Conservation (phyloP, 2,113 vertebrate genomes). For the Centropus unirufus region DNA sequence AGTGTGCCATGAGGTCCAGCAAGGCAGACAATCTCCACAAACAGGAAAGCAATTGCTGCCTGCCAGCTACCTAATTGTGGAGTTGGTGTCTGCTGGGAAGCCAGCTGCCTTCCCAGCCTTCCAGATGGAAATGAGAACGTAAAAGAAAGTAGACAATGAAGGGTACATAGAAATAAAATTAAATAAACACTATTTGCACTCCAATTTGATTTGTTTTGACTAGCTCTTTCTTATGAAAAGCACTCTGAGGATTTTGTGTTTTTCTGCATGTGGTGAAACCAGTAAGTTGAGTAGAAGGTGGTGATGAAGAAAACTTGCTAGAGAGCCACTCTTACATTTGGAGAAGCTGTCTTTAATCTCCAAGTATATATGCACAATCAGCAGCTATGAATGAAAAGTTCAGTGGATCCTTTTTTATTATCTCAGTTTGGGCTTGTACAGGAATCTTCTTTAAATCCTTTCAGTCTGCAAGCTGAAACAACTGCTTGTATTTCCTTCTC, state of each 20-base stretch:
- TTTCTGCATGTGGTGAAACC: not conserved
- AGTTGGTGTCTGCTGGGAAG: conserved; percentile 56
- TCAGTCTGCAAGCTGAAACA: not conserved
- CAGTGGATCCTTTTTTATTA: not conserved
- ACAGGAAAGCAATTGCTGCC: not conserved
- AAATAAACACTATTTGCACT: not conserved
- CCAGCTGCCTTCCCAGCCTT: conserved; percentile 46
- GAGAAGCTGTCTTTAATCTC: not conserved
- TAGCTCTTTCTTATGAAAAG: not conserved
- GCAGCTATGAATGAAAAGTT: not conserved
- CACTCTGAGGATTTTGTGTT: not conserved
- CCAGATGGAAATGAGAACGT: conserved; percentile 33
- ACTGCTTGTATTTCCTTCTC: not conserved
- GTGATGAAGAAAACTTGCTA: not conserved
- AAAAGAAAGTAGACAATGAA: conserved; percentile 31
- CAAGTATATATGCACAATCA: not conserved
- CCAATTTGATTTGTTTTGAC: not conserved
- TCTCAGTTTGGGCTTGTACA: not conserved
- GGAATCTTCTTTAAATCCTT: not conserved
- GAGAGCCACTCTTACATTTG: not conserved
- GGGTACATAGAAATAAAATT: conserved; percentile 49
- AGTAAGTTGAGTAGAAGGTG: not conserved
- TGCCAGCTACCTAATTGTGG: conserved; percentile 65
- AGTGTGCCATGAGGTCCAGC: not conserved
- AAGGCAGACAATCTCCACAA: conserved; percentile 13